These are phyloP conservation scores for Allolobophora icterica DNA, from an alignment of 2,888 invertebrate species.

Conservation along the genomic window DNA sequence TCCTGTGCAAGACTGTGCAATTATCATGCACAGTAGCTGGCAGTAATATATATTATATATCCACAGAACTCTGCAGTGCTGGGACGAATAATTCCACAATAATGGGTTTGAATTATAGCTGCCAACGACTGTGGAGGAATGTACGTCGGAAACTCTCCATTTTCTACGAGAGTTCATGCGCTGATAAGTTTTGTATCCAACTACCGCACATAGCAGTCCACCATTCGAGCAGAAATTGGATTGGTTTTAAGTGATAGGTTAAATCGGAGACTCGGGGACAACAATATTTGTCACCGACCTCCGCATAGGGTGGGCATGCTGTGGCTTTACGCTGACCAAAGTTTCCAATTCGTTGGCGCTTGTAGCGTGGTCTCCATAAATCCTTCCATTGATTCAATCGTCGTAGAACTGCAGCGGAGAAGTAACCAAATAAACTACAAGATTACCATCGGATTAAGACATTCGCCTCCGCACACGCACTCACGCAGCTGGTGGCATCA, in stretches of 20 bases:
- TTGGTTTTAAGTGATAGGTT: slow-evolving; percentile 17
- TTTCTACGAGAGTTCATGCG: too few relatives aligned
- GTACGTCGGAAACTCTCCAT: too few relatives aligned
- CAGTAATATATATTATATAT: too few relatives aligned
- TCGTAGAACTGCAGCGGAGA: neutral
- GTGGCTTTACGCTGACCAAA: neutral
- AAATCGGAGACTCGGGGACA: neutral
- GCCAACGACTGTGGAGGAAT: too few relatives aligned
- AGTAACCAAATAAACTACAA: neutral
- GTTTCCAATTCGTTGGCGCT: neutral
- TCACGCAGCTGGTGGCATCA: too few relatives aligned
- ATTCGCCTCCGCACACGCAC: neutral
- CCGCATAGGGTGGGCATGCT: neutral
- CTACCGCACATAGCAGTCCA: neutral
- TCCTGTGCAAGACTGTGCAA: too few relatives aligned
- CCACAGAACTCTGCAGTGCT: too few relatives aligned
- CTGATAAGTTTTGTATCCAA: neutral
- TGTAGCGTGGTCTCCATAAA: neutral
- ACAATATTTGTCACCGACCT: slow-evolving; percentile 17
- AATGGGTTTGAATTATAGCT: too few relatives aligned
- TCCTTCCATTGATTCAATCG: neutral
- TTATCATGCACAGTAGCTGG: too few relatives aligned
- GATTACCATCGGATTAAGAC: neutral
- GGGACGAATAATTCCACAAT: too few relatives aligned
- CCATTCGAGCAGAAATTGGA: neutral